Conservation (phyloP, 1,140 invertebrate species). For the Calosoma granatense region DNA sequence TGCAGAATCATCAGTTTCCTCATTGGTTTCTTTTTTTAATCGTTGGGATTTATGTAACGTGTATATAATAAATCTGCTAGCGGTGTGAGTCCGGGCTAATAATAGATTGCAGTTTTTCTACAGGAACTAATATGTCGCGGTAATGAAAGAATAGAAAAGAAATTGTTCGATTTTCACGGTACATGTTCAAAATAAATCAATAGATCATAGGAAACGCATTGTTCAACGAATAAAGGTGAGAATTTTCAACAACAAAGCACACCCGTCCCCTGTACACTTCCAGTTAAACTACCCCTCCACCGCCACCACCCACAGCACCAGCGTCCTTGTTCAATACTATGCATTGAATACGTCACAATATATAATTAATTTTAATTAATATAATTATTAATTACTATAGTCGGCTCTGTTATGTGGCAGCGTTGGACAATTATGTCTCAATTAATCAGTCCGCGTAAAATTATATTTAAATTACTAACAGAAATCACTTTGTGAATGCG, state of each 20-base stretch:
- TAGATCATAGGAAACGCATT: not conserved
- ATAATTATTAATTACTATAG: not conserved
- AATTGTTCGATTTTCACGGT: not conserved
- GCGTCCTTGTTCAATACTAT: too few species aligned
- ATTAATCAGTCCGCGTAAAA: not conserved
- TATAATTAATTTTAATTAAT: conserved; percentile 1
- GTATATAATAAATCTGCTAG: too few species aligned
- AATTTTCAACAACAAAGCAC: not conserved
- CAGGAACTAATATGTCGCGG: not conserved
- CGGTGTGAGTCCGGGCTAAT: too few species aligned
- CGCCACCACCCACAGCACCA: too few species aligned
- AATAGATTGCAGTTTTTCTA: too few species aligned
- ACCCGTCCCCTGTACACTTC: not conserved
- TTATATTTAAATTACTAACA: not conserved
- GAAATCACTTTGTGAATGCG: too few species aligned
- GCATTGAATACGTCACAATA: not conserved
- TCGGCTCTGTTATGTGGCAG: too few species aligned
- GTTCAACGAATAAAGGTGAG: not conserved
- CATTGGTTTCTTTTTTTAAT: too few species aligned
- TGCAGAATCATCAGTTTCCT: too few species aligned
- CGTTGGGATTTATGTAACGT: too few species aligned
- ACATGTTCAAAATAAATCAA: not conserved
- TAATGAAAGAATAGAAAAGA: not conserved
- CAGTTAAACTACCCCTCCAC: too few species aligned
- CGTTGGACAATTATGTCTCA: not conserved